Evolutionary conservation across 1,140 invertebrate species (phyloP).

Genomic region (Akabosia matsudoensis): DNA sequence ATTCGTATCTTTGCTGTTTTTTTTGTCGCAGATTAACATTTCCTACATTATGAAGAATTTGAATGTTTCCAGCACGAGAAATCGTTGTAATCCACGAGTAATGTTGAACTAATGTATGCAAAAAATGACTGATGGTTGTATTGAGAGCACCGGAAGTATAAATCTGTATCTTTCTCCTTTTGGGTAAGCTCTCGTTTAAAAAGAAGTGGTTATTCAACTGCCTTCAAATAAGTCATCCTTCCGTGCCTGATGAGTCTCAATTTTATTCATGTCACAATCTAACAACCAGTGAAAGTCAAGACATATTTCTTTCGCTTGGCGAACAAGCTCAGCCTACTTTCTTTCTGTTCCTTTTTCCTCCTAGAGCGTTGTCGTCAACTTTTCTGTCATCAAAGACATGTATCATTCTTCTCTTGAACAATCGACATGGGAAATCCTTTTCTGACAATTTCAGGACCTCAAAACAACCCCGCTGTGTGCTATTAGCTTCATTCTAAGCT

Average conservation of each 20-base stretch:
- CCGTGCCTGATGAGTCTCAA: conserved; percentile 8
- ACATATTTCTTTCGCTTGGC: background rate
- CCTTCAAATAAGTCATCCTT: conserved; percentile 14
- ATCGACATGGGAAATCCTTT: conserved; percentile 22
- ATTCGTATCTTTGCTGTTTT: too few relatives aligned
- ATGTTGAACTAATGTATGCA: background rate
- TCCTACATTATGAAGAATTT: background rate
- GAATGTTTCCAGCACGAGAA: background rate
- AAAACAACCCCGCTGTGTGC: conserved; percentile 24
- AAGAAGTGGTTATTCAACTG: background rate
- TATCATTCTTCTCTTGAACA: background rate
- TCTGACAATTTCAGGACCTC: conserved; percentile 22
- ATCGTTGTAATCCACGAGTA: background rate
- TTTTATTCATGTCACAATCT: conserved; percentile 20
- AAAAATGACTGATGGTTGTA: background rate
- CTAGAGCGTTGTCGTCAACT: background rate
- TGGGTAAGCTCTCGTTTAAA: background rate
- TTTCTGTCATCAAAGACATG: background rate
- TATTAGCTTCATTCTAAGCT: conserved; percentile 13
- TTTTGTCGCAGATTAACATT: too few relatives aligned
- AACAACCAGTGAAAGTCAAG: background rate
- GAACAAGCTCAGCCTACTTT: too few relatives aligned
- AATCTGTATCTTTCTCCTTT: background rate
- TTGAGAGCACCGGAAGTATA: background rate
- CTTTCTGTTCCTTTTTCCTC: background rate